Conservation (phyloP, 2,888 invertebrate species). For the Laspeyria flexula region DNA sequence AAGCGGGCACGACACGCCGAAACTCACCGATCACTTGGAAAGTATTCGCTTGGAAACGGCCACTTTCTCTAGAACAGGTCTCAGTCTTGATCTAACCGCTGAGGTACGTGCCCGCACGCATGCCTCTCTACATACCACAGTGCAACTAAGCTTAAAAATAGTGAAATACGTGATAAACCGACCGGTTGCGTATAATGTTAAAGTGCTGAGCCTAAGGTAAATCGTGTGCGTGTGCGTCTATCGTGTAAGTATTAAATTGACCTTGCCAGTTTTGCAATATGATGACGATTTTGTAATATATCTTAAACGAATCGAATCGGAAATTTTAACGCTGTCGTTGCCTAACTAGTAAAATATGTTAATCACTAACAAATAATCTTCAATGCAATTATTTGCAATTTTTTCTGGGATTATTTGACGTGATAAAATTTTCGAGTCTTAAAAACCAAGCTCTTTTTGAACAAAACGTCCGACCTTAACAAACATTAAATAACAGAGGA, state of each 20-base stretch:
- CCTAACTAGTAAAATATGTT: conserved; percentile 15
- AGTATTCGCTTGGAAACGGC: conserved; percentile 71
- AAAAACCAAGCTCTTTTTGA: background rate
- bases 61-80: conserved; percentile 82
- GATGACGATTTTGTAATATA: conserved; percentile 38
- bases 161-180: conserved; percentile 49
- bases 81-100: conserved; percentile 55
- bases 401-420: background rate
- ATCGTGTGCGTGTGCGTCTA: conserved; percentile 41
- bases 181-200: conserved; percentile 39
- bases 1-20: conserved; percentile 52
- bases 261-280: conserved; percentile 47
- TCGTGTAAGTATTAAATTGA: conserved; percentile 44
- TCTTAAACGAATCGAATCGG: conserved; percentile 24
- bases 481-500: background rate
- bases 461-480: background rate
- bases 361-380: conserved; percentile 8
- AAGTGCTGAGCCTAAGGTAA: conserved; percentile 47
- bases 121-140: conserved; percentile 14
- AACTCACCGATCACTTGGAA: conserved; percentile 72
- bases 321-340: conserved; percentile 19
- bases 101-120: conserved; percentile 49
- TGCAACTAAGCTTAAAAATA: conserved; percentile 41
- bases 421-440: too few relatives aligned
- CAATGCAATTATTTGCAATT: conserved; percentile 3